Conservation (phyloP, 2,113 vertebrate species). For the Globicephala melas region DNA sequence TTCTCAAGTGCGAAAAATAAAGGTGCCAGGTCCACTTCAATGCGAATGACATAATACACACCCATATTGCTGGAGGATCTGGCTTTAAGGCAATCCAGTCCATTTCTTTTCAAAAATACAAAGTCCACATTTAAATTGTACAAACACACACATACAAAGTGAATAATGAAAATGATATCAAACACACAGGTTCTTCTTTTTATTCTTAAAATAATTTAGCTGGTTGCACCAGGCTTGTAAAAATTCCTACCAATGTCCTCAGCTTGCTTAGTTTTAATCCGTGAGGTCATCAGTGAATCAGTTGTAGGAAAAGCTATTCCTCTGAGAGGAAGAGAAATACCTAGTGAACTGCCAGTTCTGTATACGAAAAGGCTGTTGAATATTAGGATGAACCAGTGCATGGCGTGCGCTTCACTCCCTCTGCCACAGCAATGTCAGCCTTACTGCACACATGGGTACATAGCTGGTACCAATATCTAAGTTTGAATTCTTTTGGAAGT, state of each 20-base stretch:
- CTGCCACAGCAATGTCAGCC: background rate
- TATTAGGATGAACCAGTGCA: background rate
- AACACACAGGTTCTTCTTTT: background rate
- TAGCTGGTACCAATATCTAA: background rate
- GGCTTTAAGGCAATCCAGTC: background rate
- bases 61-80: background rate
- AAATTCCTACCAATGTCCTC: background rate
- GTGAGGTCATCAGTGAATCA: background rate
- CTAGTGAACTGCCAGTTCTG: background rate
- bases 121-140: constrained; percentile 43
- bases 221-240: background rate
- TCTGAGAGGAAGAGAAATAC: background rate
- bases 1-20: background rate
- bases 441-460: background rate
- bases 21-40: background rate
- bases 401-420: background rate
- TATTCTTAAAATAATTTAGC: background rate
- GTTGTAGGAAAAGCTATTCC: background rate
- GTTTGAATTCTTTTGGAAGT: background rate
- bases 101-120: background rate
- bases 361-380: background rate
- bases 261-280: background rate
- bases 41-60: background rate
- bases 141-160: constrained; percentile 41
- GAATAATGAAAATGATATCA: constrained; percentile 1